A percentile compares a stretch with the other conserved stretches of the same genome.
These are phyloP conservation scores for Drosophila suboccidentalis DNA, from an alignment of 2,888 invertebrate genomes.

Conservation along the genomic window DNA sequence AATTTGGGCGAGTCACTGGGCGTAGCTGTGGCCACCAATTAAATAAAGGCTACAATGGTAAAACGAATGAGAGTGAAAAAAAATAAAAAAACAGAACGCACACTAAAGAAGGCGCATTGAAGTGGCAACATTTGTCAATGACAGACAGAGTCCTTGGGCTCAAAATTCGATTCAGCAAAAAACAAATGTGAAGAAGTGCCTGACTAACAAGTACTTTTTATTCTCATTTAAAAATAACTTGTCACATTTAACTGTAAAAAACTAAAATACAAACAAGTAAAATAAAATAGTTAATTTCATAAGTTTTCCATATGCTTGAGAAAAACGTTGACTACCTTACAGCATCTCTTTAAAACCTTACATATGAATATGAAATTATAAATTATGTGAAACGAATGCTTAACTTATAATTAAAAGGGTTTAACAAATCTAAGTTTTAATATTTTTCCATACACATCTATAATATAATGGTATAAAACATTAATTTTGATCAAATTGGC, in stretches of 20 bases:
- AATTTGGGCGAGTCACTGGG: constrained; percentile 28
- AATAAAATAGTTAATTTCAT: not conserved
- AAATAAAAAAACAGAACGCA: constrained; percentile 9
- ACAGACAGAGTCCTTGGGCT: constrained; percentile 18
- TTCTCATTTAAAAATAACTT: not conserved
- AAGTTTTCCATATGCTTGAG: no score
- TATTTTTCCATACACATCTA: no score
- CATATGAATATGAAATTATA: no score
- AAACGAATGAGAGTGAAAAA: constrained; percentile 2
- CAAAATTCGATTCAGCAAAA: constrained; percentile 21
- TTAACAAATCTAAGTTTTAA: no score
- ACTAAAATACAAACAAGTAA: not conserved
- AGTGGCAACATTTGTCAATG: constrained; percentile 57
- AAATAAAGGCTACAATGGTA: constrained; percentile 48
- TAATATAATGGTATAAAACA: no score
- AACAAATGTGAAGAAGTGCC: not conserved
- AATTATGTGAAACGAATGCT: no score
- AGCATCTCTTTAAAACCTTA: no score
- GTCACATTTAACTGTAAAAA: not conserved
- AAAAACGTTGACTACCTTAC: no score
- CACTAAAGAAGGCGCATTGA: constrained; percentile 36
- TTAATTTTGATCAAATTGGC: not conserved
- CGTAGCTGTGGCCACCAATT: constrained; percentile 59
- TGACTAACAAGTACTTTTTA: not conserved
- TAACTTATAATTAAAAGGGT: no score